Evolutionary conservation across 1,140 invertebrate genomes (phyloP), one percentile per base, ranked within the genome.

Genomic region (Trinorchestia longiramus): DNA sequence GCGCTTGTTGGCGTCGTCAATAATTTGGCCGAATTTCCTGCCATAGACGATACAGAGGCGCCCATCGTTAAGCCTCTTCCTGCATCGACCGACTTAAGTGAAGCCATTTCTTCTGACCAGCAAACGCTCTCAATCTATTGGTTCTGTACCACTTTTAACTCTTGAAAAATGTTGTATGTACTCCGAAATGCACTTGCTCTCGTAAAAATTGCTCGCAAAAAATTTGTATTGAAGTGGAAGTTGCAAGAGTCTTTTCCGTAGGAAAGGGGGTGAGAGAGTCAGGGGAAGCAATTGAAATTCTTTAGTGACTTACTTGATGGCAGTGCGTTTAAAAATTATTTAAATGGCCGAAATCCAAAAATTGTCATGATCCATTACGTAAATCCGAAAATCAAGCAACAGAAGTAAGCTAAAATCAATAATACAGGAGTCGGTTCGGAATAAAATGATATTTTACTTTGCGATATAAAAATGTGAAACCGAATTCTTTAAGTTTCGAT

Each of bases 21-120:
- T 45, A 94, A 94, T 94, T 94, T 94, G 92, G 43, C 40, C 43
- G 92, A 94, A 94, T 94, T 94, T 94, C 92, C 92, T 45, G 92
- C 40, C 36, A 47, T 47, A 43, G 92, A 94, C 88, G 88, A 94
- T 45, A 94, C 44, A 43, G 92, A 43, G 92, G 44, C 43, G 40
- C 15, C 92, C 41, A 43, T 94, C 92, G 92, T 94, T 94, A 94
- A 47, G 92, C 92, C 43, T 40, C 92, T 45, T 94, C 92, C 92
- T 94, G 43, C 92, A 94, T 94, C 92, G 92, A 94, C 92, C 92
- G 44, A n/a, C 92, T 94, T 94, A 94, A 44, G 92, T 47, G 92
- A 40, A 43, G 43, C 44, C 92, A 40, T 45, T 42, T 23, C 92
- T 23, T 94, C 92, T 42, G 41, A 94, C 43, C 43, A 45, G 92